These are phyloP conservation scores for Phoeniculus purpureus DNA, from an alignment of 2,797 vertebrate genomes.

Conservation along the genomic window DNA sequence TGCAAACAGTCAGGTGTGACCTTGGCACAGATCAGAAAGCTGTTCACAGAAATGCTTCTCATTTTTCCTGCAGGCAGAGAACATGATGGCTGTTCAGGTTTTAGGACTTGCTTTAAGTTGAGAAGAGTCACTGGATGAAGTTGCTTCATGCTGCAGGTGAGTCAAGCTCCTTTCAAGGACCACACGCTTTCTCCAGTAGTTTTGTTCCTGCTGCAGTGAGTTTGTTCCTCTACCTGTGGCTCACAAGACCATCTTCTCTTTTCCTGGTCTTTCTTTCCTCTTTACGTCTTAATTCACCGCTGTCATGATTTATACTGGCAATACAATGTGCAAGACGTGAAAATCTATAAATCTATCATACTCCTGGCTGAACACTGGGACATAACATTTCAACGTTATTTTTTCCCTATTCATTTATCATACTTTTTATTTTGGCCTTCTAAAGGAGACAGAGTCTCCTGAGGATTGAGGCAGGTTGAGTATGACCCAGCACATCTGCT, in stretches of 20 bases:
- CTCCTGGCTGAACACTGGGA: not conserved
- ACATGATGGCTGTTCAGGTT: not conserved
- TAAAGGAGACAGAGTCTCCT: not conserved
- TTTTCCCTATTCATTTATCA: constrained; percentile 38
- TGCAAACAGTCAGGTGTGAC: not conserved
- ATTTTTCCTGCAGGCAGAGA: not conserved
- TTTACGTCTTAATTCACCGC: constrained; percentile 49
- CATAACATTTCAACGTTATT: constrained; percentile 41
- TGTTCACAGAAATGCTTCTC: not conserved
- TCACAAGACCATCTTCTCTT: not conserved
- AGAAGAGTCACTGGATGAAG: not conserved
- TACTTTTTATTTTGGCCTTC: not conserved
- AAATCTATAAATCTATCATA: constrained; percentile 62
- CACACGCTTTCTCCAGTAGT: not conserved
- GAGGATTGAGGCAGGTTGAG: not conserved
- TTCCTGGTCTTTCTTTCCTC: not conserved
- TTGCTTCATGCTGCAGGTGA: not conserved
- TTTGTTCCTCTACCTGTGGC: constrained; percentile 1
- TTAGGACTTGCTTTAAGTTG: not conserved
- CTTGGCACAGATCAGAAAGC: not conserved
- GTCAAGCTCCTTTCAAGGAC: constrained; percentile 36
- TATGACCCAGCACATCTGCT: not conserved
- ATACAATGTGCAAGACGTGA: constrained; percentile 39
- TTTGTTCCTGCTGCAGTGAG: constrained; percentile 22
- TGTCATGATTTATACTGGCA: constrained; percentile 59